A percentile compares a stretch with the other conserved stretches of the same genome.
Conservation (phyloP, 1,140 invertebrate species). For the Paralvinella palmiformis region DNA sequence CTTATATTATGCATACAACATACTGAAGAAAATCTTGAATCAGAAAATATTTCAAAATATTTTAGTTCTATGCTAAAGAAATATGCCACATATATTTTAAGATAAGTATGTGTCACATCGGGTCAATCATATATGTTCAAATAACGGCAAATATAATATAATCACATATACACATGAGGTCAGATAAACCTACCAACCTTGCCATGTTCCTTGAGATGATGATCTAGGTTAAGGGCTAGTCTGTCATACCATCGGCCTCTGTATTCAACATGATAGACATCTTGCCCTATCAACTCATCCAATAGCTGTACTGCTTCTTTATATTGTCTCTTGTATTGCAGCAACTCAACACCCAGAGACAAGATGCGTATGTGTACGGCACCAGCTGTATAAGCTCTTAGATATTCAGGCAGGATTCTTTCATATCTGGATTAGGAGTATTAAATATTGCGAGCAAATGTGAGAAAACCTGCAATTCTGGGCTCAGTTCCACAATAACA, state of each 20-base stretch:
- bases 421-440: constrained; percentile 32
- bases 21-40: too few relatives aligned
- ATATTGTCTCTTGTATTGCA: constrained; percentile 52
- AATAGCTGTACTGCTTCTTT: constrained; percentile 50
- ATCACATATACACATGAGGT: too few relatives aligned
- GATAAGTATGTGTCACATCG: too few relatives aligned
- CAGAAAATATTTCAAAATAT: too few relatives aligned
- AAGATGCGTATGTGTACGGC: constrained; percentile 48
- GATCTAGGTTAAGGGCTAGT: constrained; percentile 53
- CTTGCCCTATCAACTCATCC: constrained; percentile 48
- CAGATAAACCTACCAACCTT: constrained; percentile 26
- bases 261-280: constrained; percentile 46
- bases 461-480: too few relatives aligned
- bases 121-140: too few relatives aligned
- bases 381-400: constrained; percentile 52
- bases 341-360: constrained; percentile 51
- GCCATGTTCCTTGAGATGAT: constrained; percentile 52
- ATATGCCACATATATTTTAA: too few relatives aligned
- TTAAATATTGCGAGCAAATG: neutral
- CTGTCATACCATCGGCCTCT: constrained; percentile 56
- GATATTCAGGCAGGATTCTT: constrained; percentile 44
- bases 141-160: too few relatives aligned
- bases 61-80: too few relatives aligned
- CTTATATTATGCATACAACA: too few relatives aligned
- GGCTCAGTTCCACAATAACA: neutral